A percentile compares a stretch with the other conserved stretches of the same genome.
These are phyloP conservation scores for Ophioninae sp. DNA, from an alignment of 2,888 invertebrate genomes.

Conservation along the genomic window DNA sequence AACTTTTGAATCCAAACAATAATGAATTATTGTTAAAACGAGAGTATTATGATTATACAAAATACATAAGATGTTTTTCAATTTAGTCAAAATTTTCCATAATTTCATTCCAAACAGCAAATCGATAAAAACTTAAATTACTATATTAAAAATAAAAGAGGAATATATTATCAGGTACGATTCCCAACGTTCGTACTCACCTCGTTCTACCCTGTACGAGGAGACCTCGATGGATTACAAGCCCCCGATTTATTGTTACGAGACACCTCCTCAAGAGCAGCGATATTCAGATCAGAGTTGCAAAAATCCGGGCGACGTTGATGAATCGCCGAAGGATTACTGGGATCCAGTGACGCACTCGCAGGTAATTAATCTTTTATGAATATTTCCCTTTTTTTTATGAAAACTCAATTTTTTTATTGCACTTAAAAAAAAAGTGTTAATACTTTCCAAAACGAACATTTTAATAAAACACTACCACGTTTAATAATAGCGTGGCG, in stretches of 20 bases:
- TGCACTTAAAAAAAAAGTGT: too few relatives aligned
- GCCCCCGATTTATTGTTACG: constrained; percentile 74
- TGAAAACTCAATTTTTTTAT: background rate
- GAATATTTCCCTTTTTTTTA: background rate
- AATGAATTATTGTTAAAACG: too few relatives aligned
- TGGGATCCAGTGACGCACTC: constrained; percentile 73
- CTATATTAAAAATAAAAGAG: background rate
- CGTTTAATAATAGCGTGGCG: too few relatives aligned
- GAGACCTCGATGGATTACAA: constrained; percentile 76
- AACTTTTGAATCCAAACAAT: too few relatives aligned
- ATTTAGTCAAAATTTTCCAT: background rate
- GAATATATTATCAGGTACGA: constrained; percentile 69
- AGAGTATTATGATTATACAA: too few relatives aligned
- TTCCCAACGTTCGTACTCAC: constrained; percentile 69
- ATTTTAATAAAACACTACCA: too few relatives aligned
- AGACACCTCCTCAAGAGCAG: constrained; percentile 75
- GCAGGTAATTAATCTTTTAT: constrained; percentile 69
- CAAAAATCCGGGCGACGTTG: constrained; percentile 61
- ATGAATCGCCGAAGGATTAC: constrained; percentile 68
- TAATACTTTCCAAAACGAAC: too few relatives aligned
- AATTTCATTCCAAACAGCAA: background rate
- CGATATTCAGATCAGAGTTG: constrained; percentile 68
- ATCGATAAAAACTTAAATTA: background rate
- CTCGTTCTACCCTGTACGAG: constrained; percentile 73
- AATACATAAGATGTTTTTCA: background rate